Evolutionary conservation across 2,113 vertebrate species (phyloP).

Genomic region (Mormyrus lacerda): DNA sequence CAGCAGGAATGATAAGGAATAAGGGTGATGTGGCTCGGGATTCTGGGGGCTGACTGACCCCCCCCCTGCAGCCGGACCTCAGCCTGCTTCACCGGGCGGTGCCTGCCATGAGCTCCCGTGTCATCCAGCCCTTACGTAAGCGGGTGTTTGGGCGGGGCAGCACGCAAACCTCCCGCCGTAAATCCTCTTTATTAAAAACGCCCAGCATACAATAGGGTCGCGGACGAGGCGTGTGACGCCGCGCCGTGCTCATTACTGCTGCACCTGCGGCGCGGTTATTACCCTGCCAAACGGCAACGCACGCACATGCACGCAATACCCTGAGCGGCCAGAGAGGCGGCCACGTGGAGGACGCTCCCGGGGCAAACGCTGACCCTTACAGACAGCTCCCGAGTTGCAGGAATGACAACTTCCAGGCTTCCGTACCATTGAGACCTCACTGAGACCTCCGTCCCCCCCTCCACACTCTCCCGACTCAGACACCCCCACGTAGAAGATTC

Average conservation of each 20-base stretch:
- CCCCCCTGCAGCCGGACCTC: neutral
- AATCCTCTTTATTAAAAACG: slow-evolving; percentile 4
- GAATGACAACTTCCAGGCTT: neutral
- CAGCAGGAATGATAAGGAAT: neutral
- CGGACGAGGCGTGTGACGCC: neutral
- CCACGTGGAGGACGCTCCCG: neutral
- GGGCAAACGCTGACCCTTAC: neutral
- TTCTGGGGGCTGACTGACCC: neutral
- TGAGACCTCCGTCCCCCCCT: too few species aligned
- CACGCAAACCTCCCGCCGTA: neutral
- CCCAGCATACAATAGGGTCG: neutral
- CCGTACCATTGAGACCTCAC: neutral
- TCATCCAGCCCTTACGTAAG: neutral
- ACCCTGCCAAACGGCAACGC: neutral
- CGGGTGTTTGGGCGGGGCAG: neutral
- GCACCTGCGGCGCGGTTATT: neutral
- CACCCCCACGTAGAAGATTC: neutral
- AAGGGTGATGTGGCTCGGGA: neutral
- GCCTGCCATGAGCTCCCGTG: neutral
- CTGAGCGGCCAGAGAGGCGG: neutral
- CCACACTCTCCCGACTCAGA: neutral
- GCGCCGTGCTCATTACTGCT: neutral
- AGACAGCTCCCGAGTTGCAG: neutral
- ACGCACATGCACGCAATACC: neutral
- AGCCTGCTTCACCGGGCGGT: neutral